Evolutionary conservation across 2,888 invertebrate genomes (phyloP), one percentile per base, ranked within the genome.

Genomic region (Chrysolina oricalcia): DNA sequence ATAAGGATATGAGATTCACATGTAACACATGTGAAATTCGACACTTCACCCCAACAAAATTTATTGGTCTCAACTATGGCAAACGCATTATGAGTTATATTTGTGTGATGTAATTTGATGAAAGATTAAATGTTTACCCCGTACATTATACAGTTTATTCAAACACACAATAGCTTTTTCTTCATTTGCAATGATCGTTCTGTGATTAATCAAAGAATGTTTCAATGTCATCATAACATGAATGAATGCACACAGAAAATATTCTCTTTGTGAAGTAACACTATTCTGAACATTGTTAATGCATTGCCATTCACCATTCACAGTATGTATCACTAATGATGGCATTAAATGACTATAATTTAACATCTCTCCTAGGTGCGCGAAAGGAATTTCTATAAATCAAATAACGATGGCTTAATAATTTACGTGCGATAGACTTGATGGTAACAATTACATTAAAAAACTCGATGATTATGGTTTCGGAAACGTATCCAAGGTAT

Each of bases 261-360:
- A 23, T 27, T 17, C 59, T 59, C 35, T 35, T 3, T 23, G 59
- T n/a, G 15, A 27, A 59, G 27, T 15, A 59, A 59, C 23, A n/a
- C 9, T n/a, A 59, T 59, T 59, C n/a, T 59, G 59, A n/a, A 35
- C 35, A 27, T 59, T 59, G 35, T 59, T 13, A 59, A 27, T 56
- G 56, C 23, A 10, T 56, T 59, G 27, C 59, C 59, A 59, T 59
- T 59, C 59, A 59, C 35, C 59, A 59, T 59, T 59, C 59, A 35
- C 5, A 17, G 27, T 59, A 17, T 27, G 59, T 59, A n/a, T n/a
- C 15, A 35, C 59, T 59, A 27, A 59, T 59, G 59, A 59, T 27
- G 59, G 35, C 19, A 53, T 53, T 53, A 59, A 59, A 59, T 27
- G 35, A 59, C 59, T 59, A 2, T 59, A 35, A 59, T 59, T 35